phyloP scores from a whole-genome alignment of 2,797 vertebrate genomes.

The Calcarius lapponicus region DNA sequence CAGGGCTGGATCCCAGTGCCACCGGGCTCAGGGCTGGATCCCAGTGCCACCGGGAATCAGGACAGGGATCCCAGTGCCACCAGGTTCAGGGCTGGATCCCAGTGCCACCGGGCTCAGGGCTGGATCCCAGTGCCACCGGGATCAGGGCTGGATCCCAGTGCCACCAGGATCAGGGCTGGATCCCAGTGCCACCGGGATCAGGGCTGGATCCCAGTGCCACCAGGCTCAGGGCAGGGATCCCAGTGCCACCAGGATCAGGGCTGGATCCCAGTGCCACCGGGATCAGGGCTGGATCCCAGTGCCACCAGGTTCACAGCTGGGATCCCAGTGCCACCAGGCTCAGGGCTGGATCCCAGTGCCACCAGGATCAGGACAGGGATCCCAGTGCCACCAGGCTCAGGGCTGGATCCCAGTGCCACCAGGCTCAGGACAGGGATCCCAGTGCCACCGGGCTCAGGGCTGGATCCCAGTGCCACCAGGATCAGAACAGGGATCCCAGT shows the following conservation, averaged over 20 bases:
- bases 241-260: not conserved
- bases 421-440: not conserved
- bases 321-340: not conserved
- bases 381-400: not conserved
- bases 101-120: accelerated
- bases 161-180: accelerated
- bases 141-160: not conserved
- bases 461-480: too few relatives aligned
- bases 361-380: not conserved
- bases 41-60: accelerated
- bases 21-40: not conserved
- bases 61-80: not conserved
- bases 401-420: too few relatives aligned
- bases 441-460: accelerated
- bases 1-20: not conserved
- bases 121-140: not conserved
- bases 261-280: accelerated
- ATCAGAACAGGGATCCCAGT: not conserved
- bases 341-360: not conserved
- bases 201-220: not conserved
- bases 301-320: not conserved
- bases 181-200: accelerated
- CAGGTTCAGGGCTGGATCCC: not conserved
- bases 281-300: not conserved
- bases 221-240: not conserved